A percentile compares a stretch with the other conserved stretches of the same genome.
phyloP scores from a whole-genome alignment of 2,888 invertebrate genomes.

The Elmis aenea region DNA sequence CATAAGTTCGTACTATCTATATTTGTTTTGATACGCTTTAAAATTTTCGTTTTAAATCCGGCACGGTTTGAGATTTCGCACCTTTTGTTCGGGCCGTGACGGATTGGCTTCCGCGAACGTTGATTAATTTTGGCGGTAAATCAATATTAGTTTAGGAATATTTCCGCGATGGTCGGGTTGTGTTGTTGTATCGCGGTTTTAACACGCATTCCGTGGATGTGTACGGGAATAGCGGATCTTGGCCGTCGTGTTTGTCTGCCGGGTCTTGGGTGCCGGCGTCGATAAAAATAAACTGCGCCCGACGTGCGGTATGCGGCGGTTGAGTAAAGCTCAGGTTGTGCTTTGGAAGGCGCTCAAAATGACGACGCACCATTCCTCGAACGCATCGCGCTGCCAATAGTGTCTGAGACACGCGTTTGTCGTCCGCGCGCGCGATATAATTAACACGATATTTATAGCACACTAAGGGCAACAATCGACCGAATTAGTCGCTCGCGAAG shows the following conservation, averaged over 20 bases:
- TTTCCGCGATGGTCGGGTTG: too few species aligned
- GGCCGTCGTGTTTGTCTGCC: slow-evolving; percentile 22
- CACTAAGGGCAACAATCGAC: slow-evolving; percentile 43
- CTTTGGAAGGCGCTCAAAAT: slow-evolving; percentile 46
- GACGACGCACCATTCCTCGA: slow-evolving; percentile 41
- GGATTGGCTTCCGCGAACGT: too few species aligned
- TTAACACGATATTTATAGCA: slow-evolving; percentile 47
- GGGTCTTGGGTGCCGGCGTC: slow-evolving; percentile 8
- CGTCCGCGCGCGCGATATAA: slow-evolving; percentile 45
- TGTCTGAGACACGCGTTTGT: slow-evolving; percentile 42
- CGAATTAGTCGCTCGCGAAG: slow-evolving; percentile 15
- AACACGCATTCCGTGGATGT: too few species aligned
- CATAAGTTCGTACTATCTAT: too few species aligned
- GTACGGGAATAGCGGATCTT: too few species aligned
- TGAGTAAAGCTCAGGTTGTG: slow-evolving; percentile 41
- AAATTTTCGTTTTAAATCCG: too few species aligned
- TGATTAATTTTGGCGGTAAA: too few species aligned
- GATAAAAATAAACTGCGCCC: slow-evolving; percentile 38
- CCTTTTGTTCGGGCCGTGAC: too few species aligned
- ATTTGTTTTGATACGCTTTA: too few species aligned
- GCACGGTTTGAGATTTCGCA: too few species aligned
- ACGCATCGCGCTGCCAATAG: slow-evolving; percentile 43
- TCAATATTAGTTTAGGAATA: too few species aligned
- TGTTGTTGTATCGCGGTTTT: too few species aligned
- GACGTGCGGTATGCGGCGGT: slow-evolving; percentile 39